Conservation (phyloP, 2,888 invertebrate genomes). For the Tipula lateralis region DNA sequence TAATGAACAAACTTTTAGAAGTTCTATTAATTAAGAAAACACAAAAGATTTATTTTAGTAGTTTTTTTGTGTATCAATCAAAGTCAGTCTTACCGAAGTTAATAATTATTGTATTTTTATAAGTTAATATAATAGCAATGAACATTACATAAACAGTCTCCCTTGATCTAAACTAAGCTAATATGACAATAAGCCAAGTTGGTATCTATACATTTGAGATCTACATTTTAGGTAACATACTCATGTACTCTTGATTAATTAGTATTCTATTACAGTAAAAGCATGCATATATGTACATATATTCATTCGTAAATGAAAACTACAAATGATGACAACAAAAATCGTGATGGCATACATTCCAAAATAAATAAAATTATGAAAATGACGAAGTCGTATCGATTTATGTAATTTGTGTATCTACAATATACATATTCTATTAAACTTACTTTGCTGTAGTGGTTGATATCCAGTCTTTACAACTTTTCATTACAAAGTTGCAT, state of each 20-base stretch:
- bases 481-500: slow-evolving; percentile 88
- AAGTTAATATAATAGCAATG: too few species aligned
- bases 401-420: background rate
- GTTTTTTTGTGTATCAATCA: background rate
- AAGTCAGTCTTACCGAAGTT: background rate
- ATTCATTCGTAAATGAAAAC: background rate
- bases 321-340: background rate
- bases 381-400: background rate
- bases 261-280: background rate
- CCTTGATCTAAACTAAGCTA: background rate
- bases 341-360: background rate
- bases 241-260: background rate
- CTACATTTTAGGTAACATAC: background rate
- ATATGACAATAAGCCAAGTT: background rate
- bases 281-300: background rate
- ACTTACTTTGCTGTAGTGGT: slow-evolving; percentile 62
- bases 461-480: slow-evolving; percentile 96
- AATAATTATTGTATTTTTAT: background rate
- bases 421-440: too few species aligned
- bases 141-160: background rate
- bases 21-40: too few species aligned
- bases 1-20: too few species aligned
- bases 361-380: background rate
- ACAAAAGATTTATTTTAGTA: background rate
- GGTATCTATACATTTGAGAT: background rate